Conservation (phyloP, 2,888 invertebrate genomes). For the Lasioglossum leucozonium region DNA sequence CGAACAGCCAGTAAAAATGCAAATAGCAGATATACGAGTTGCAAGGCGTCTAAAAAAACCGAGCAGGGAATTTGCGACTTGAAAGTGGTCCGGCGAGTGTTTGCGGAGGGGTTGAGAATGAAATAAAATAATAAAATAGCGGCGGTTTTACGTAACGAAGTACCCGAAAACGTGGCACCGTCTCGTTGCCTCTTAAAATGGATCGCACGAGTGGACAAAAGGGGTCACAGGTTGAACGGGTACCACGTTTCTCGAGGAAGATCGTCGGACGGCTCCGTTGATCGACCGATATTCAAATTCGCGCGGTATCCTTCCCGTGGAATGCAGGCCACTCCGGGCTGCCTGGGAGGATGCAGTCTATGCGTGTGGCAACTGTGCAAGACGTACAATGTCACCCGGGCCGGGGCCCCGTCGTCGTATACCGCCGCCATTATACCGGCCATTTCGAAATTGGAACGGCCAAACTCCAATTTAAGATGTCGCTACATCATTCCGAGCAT, state of each 20-base stretch:
- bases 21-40: neutral
- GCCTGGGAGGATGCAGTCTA: conserved; percentile 36
- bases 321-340: conserved; percentile 73
- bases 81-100: neutral
- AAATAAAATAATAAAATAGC: conserved; percentile 1
- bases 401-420: neutral
- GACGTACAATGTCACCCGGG: conserved; percentile 42
- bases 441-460: conserved; percentile 52
- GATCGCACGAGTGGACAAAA: conserved; percentile 54
- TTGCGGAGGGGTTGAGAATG: neutral
- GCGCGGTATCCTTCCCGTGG: conserved; percentile 63
- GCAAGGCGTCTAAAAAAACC: neutral
- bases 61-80: neutral
- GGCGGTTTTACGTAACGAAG: conserved; percentile 18
- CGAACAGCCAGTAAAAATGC: too few relatives aligned
- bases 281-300: conserved; percentile 78
- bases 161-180: conserved; percentile 30
- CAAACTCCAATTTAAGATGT: conserved; percentile 61
- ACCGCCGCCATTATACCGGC: conserved; percentile 36
- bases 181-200: conserved; percentile 40
- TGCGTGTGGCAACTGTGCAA: conserved; percentile 41
- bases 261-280: conserved; percentile 61
- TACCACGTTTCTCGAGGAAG: conserved; percentile 59
- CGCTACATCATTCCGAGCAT: conserved; percentile 42
- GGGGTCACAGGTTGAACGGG: conserved; percentile 65